Base-by-base conservation (phyloP, 30 jellyfish, hydroid and myxozoan species). In the Clytia hemisphaerica region DNA sequence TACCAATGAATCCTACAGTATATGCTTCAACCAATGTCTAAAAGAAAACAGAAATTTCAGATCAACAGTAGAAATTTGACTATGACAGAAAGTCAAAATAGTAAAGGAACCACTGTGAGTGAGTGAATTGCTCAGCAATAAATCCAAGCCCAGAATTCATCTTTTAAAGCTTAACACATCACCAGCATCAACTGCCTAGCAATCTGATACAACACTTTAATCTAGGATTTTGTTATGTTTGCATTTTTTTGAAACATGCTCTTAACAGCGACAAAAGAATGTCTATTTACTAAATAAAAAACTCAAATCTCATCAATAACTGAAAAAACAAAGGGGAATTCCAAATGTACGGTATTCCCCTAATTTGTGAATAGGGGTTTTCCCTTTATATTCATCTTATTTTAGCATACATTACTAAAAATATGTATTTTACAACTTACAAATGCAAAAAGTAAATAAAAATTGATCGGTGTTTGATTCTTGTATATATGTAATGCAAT, bases 1-100 rank as follows among this genome's bases (percentile, higher is more conserved):
- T 47, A 67, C 96, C 96, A 42, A 79, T 83, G 1, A 94, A 78
- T 38, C 96, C 96, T 60, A 86, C 85, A 2, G 96, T 78, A 82
- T 86, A 86, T 19, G 96, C 96, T 58, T 86, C 96, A 73, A 91
- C 77, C 6, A 86, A 76, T 4, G 96, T 86, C 96, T 85, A 53
- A 12, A 61, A 62, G 25, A 61, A 31, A 32, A 22, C 22, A 10
- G 19, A 22, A n/a, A 14, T 9, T 14, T 19, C 47, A 48, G 9
- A 19, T n/a, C n/a, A n/a, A n/a, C n/a, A n/a, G n/a, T n/a, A n/a
- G n/a, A n/a, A n/a, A n/a, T n/a, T n/a, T n/a, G n/a, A n/a, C n/a
- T n/a, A n/a, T n/a, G n/a, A n/a, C n/a, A n/a, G n/a, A n/a, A n/a
- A n/a, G n/a, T n/a, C n/a, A n/a, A n/a, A n/a, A n/a, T n/a, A n/a